Percentiles rank a stretch among this genome's conserved stretches.
These are phyloP conservation scores for Apogon hyalosoma DNA, from an alignment of 2,797 vertebrate species.

Conservation along the genomic window DNA sequence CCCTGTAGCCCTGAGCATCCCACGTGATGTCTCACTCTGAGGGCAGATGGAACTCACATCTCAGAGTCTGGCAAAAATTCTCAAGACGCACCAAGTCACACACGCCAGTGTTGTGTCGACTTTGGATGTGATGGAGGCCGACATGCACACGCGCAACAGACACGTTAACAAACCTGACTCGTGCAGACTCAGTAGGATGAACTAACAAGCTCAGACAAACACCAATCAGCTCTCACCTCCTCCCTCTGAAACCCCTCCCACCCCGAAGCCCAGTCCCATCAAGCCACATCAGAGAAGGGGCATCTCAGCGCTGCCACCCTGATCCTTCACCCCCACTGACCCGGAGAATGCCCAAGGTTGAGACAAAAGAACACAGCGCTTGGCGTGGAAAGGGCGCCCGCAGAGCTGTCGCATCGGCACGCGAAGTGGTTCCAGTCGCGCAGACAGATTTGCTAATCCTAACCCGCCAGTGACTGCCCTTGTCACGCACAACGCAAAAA, in stretches of 20 bases:
- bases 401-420: conserved; percentile 70
- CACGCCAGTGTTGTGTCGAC: not conserved
- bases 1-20: conserved; percentile 80
- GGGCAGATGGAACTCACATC: conserved; percentile 46
- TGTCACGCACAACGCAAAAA: conserved; percentile 70
- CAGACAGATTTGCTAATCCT: conserved; percentile 65
- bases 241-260: conserved; percentile 54
- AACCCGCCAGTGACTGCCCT: conserved; percentile 46
- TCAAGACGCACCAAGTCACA: conserved; percentile 25
- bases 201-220: conserved; percentile 75
- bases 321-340: conserved; percentile 58
- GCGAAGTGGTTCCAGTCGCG: conserved; percentile 52
- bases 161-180: conserved; percentile 47
- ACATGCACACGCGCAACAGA: conserved; percentile 23
- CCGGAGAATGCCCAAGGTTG: conserved; percentile 60
- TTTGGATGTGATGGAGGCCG: conserved; percentile 16
- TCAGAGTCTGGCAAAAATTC: conserved; percentile 9
- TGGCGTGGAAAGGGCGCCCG: conserved; percentile 61
- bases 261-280: conserved; percentile 62
- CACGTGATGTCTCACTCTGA: conserved; percentile 67
- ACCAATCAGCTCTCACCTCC: conserved; percentile 54
- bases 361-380: conserved; percentile 72
- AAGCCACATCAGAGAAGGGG: conserved; percentile 71
- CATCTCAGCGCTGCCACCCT: conserved; percentile 64
- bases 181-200: conserved; percentile 62